Conservation (phyloP, 2,888 invertebrate genomes). For the Epinotia bilunana region DNA sequence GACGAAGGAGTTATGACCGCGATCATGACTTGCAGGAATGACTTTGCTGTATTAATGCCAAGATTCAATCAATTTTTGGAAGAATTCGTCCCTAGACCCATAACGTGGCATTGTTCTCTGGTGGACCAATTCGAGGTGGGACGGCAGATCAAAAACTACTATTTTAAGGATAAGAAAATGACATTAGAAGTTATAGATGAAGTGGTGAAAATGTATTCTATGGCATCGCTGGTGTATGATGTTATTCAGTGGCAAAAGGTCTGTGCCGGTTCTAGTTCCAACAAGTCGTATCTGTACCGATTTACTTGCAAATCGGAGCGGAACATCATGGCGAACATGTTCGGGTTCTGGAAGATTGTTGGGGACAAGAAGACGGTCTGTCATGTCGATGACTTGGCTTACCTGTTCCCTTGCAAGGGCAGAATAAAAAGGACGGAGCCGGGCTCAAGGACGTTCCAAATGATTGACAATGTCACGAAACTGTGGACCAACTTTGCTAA, state of each 20-base stretch:
- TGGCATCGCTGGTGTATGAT: conserved; percentile 56
- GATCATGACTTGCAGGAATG: conserved; percentile 39
- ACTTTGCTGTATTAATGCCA: conserved; percentile 50
- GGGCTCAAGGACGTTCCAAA: conserved; percentile 55
- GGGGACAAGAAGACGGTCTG: conserved; percentile 51
- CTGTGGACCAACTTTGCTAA: conserved; percentile 75
- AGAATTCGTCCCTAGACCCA: conserved; percentile 58
- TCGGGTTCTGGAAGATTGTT: conserved; percentile 49
- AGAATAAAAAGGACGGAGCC: conserved; percentile 51
- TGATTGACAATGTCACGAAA: conserved; percentile 61
- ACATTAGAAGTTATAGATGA: conserved; percentile 53
- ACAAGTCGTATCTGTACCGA: conserved; percentile 63
- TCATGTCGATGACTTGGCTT: conserved; percentile 64
- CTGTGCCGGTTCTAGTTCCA: conserved; percentile 51
- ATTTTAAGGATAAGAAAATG: conserved; percentile 55
- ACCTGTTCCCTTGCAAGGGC: conserved; percentile 57
- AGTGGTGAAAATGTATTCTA: conserved; percentile 52
- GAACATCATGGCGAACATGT: conserved; percentile 54
- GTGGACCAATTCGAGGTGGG: conserved; percentile 59
- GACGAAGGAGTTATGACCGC: conserved; percentile 85
- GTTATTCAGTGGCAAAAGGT: conserved; percentile 56
- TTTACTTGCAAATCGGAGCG: conserved; percentile 63
- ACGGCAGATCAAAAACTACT: conserved; percentile 58
- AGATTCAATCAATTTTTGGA: conserved; percentile 59
- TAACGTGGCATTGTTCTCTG: conserved; percentile 55